Conservation (phyloP, 35 echinoderm and acorn worm species). For the Heliocidaris tuberculata region DNA sequence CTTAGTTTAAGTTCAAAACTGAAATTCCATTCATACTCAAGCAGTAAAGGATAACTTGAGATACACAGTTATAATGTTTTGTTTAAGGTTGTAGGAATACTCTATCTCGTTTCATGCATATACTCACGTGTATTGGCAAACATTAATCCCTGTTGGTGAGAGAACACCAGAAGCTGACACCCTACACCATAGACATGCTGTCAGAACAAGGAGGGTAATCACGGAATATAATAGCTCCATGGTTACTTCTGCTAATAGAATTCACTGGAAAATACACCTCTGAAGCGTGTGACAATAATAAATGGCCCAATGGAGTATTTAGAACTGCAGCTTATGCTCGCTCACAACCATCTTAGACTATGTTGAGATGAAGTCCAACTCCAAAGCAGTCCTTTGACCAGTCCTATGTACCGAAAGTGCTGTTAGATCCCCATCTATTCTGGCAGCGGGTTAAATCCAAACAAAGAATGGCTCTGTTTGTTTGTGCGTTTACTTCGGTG, state of each 20-base stretch:
- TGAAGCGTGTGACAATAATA: not conserved
- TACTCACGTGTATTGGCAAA: not conserved
- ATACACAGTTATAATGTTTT: too few relatives aligned
- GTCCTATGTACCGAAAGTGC: not conserved
- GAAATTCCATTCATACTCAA: too few relatives aligned
- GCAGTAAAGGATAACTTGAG: too few relatives aligned
- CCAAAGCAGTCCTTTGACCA: not conserved
- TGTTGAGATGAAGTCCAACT: not conserved
- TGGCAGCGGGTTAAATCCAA: not conserved
- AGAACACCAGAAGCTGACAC: not conserved
- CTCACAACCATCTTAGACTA: not conserved
- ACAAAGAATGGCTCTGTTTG: slow-evolving; percentile 8
- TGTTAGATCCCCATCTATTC: not conserved
- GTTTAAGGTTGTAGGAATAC: too few relatives aligned
- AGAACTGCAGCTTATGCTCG: not conserved
- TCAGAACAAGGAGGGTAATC: not conserved
- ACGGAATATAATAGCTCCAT: not conserved
- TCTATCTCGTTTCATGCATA: not conserved
- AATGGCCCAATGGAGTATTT: not conserved
- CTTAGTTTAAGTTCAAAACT: too few relatives aligned
- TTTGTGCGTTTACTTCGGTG: not conserved
- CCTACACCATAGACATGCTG: not conserved
- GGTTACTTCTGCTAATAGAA: not conserved
- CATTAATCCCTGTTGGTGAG: not conserved
- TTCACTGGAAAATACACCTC: not conserved